Base-by-base conservation (phyloP, 2,888 invertebrate genomes). In the Drosophila anceps region DNA sequence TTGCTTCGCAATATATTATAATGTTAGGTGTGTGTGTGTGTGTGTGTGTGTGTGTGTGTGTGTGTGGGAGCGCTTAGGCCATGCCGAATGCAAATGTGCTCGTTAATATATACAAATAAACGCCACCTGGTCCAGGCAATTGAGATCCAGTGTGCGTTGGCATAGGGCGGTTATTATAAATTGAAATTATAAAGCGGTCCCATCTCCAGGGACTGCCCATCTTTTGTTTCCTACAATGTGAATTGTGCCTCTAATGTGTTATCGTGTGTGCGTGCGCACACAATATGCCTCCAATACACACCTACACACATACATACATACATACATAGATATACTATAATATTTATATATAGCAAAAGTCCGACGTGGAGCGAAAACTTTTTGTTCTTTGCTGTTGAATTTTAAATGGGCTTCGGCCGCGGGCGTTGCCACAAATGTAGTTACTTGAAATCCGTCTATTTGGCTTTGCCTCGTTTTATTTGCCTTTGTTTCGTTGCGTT, bases 401-500 rank as follows among this genome's bases (percentile, higher is more conserved):
- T 83, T 77, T 67, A 69, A 81, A 67, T 70, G 70, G 64, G 61
- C 50, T 73, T 73, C 43, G 62, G 69, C 75, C 84, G 65, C 68
- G 69, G 79, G 79, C 71, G 35, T 37, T 41, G 44, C 20, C 24
- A 24, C 72, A 79, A 71, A 71, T 84, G 71, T 78, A 82, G 71
- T 79, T 82, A 82, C 79, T 81, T 81, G 71, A 81, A 81, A 84
- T 81, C 33, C 53, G 61, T 80, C 53, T 48, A 20, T 24, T 48
- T 60, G 31, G 67, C 62, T 66, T 63, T 53, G 44, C 10, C 18
- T 18, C 35, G 29, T 44, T 54, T 50, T 43, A 10, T 50, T 67
- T 43, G 18, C 8, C 31, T 62, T 39, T 61, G 39, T 50, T 41
- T 24, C 35, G 29, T 35, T 35, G 15, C 37, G n/a, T 48, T 41